Evolutionary conservation across 2,797 vertebrate species (phyloP).

Genomic region (Scolopax bukidnonensis): DNA sequence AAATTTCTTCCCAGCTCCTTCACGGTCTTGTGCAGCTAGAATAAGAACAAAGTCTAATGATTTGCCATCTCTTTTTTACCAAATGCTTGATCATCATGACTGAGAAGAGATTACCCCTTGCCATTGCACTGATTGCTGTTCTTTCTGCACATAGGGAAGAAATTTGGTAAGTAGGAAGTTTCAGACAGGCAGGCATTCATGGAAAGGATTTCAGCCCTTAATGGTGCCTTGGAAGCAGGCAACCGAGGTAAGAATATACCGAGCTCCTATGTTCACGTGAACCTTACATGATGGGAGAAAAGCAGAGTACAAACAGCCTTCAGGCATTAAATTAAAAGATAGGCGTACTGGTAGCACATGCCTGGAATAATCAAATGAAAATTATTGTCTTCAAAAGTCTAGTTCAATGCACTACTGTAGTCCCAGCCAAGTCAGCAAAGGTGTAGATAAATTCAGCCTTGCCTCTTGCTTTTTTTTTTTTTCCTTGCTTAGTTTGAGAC

Average conservation of each 20-base stretch:
- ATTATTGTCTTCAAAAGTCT: background rate
- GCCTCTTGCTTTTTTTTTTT: background rate
- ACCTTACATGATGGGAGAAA: background rate
- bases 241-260: background rate
- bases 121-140: background rate
- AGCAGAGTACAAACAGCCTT: background rate
- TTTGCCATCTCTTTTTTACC: background rate
- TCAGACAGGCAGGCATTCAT: background rate
- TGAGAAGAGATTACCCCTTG: background rate
- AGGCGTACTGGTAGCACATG: background rate
- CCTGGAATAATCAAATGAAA: slow-evolving; percentile 19
- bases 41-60: background rate
- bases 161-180: background rate
- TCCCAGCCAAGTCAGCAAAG: slow-evolving; percentile 23
- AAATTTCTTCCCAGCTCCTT: background rate
- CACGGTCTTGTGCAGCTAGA: background rate
- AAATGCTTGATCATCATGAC: background rate
- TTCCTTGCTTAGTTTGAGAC: background rate
- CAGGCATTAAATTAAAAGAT: background rate
- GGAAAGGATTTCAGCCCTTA: background rate
- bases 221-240: background rate
- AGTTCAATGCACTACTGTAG: background rate
- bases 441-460: slow-evolving; percentile 11
- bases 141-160: background rate
- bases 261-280: background rate